Conservation (phyloP, 1,140 invertebrate species). For the Brachionus plicatilis region DNA sequence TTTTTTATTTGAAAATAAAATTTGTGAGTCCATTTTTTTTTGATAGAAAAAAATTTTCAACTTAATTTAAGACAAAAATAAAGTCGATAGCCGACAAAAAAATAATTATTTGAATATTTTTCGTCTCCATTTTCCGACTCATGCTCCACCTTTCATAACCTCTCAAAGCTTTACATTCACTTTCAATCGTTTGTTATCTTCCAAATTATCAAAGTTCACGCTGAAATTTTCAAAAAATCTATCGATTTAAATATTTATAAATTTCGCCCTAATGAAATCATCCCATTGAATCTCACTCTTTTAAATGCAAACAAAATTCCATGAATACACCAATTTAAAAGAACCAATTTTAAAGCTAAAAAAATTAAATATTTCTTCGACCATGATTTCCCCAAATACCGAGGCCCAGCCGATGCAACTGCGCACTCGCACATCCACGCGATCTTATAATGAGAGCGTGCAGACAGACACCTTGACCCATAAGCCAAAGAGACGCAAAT, state of each 20-base stretch:
- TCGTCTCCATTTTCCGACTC: not conserved
- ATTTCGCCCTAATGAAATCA: not conserved
- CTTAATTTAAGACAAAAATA: too few relatives aligned
- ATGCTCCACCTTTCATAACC: not conserved
- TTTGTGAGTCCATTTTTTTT: too few relatives aligned
- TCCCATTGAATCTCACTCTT: not conserved
- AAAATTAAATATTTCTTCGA: not conserved
- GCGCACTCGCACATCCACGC: not conserved
- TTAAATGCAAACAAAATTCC: not conserved
- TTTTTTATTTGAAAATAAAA: too few relatives aligned
- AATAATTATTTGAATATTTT: not conserved
- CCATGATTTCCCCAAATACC: not conserved
- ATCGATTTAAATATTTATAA: not conserved
- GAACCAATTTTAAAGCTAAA: not conserved
- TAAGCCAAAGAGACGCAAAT: not conserved
- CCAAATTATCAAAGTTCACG: not conserved
- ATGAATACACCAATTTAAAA: not conserved
- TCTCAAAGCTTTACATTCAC: not conserved
- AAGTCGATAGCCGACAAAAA: too few relatives aligned
- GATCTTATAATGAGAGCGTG: not conserved
- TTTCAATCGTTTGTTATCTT: not conserved
- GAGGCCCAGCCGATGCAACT: not conserved
- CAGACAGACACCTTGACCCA: not conserved
- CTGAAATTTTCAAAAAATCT: not conserved
- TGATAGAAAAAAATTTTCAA: too few relatives aligned